phyloP scores from a whole-genome alignment of 2,797 vertebrate species.

The Aeoliscus strigatus region DNA sequence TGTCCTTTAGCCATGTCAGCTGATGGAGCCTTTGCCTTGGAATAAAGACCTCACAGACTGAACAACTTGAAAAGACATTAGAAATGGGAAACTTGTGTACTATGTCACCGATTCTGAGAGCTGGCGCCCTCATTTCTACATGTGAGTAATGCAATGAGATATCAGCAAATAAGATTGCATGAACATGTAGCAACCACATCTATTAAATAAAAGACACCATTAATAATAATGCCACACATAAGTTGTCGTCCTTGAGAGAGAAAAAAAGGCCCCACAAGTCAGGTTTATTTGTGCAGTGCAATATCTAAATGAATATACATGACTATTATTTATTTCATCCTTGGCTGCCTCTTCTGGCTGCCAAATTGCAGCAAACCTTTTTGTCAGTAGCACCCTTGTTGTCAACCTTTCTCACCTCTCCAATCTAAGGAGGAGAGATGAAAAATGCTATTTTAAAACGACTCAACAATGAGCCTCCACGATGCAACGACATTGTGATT shows the following conservation, averaged over 20 bases:
- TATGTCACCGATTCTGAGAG: constrained; percentile 26
- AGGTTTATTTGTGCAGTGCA: not conserved
- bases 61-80: constrained; percentile 53
- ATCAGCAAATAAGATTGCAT: no score
- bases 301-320: no score
- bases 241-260: no score
- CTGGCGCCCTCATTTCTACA: no score
- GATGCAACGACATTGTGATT: constrained; percentile 40
- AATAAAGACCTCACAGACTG: constrained; percentile 62
- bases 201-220: no score
- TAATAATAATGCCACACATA: no score
- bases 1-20: constrained; percentile 58
- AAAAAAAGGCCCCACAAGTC: not conserved
- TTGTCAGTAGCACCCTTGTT: no score
- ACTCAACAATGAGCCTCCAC: constrained; percentile 19
- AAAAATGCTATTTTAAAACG: constrained; percentile 13
- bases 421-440: not conserved
- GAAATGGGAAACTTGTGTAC: constrained; percentile 63
- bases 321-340: no score
- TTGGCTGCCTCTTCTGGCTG: no score
- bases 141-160: no score
- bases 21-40: constrained; percentile 60
- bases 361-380: no score
- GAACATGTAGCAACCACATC: no score
- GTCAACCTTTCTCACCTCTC: not conserved